Percentiles rank a stretch among this genome's conserved stretches.
These are phyloP conservation scores for Bucorvus abyssinicus DNA, from an alignment of 2,797 vertebrate genomes.

Conservation along the genomic window DNA sequence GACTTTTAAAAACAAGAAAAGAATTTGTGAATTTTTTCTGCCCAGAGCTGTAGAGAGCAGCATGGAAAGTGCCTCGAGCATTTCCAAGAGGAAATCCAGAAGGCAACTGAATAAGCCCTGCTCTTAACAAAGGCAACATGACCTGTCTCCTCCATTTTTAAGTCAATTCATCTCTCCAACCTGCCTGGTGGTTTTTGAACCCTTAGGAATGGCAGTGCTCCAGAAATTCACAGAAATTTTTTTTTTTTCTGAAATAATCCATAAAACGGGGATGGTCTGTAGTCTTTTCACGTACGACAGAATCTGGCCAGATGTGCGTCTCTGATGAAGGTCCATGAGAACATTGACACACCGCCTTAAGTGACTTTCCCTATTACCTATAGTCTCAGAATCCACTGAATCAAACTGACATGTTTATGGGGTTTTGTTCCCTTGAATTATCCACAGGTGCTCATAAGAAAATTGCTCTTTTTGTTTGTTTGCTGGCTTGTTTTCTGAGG, in stretches of 20 bases:
- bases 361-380: background rate
- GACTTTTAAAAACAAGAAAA: background rate
- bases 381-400: background rate
- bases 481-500: background rate
- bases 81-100: background rate
- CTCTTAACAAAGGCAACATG: background rate
- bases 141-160: background rate
- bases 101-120: background rate
- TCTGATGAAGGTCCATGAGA: background rate
- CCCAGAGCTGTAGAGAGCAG: background rate
- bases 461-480: background rate
- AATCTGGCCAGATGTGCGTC: background rate
- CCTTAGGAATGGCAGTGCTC: background rate
- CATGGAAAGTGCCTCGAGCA: background rate
- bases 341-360: background rate
- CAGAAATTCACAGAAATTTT: background rate
- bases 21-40: background rate
- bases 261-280: background rate
- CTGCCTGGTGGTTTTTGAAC: background rate
- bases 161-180: background rate
- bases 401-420: background rate
- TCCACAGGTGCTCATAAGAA: background rate
- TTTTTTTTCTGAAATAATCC: background rate
- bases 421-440: background rate
- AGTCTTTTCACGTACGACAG: background rate